Evolutionary conservation across 2,113 vertebrate genomes (phyloP), one percentile per base, ranked within the genome.

Genomic region (Grallaria varia): DNA sequence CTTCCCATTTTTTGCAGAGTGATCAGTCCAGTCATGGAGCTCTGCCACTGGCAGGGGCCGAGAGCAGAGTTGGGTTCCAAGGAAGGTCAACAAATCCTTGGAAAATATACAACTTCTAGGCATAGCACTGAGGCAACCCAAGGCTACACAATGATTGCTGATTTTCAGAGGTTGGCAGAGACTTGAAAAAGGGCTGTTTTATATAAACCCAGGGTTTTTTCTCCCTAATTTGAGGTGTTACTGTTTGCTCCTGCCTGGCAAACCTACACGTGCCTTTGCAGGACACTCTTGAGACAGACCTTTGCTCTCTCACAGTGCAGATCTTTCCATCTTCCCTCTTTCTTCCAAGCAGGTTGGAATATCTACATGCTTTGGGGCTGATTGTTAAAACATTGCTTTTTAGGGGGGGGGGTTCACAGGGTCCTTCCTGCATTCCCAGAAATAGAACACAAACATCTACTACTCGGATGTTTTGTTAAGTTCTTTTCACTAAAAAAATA

Each of bases 401-500:
- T 16, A 6, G 59, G 47, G 67, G 59, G 47, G 67, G 79, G 47
- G 33, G 4, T 50, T 83, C 76, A 45, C 55, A 47, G 37, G 55
- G 66, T 73, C 76, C 73, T 89, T 90, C 81, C 90, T 86, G 44
- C 80, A 5, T 83, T 91, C 84, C 92, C 94, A 86, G 84, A 83
- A 94, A 91, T 14, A 84, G 80, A 85, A 64, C 79, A 93, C 76
- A 86, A 91, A 83, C 76, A 68, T 80, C 30, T 31, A 35, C 80
- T 10, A 11, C 72, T 95, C 53, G 35, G 80, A 93, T 91, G 94
- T 94, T 96, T 93, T 79, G 62, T 49, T 75, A 76, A 85, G 85
- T 39, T 93, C 69, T 87, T 95, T 87, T 77, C 93, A 74, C 52
- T 75, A 58, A 90, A 85, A 76, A 85, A 95, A 91, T 53, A 93